Evolutionary conservation across 2,888 invertebrate genomes (phyloP), one percentile per base, ranked within the genome.

Genomic region (Maniola hyperantus): DNA sequence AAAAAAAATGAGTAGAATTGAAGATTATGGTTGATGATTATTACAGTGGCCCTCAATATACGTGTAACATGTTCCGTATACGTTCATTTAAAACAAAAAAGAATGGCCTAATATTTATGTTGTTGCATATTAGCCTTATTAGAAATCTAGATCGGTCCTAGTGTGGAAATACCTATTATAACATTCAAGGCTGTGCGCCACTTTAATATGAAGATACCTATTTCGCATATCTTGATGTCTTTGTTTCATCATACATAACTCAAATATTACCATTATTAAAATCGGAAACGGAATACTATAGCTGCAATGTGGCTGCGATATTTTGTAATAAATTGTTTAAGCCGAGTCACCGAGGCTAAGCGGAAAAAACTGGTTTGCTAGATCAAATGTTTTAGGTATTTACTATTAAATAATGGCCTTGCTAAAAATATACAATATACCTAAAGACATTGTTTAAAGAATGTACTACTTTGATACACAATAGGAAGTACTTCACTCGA

Each of bases 61-160:
- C 13, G 8, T 36, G 11, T n/a, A n/a, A n/a, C 39, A 1, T 42
- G 11, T 42, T 13, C 13, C 13, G 13, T 42, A 8, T 42, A 42
- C 42, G 5, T 5, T 42, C 13, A 42, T 46, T 0, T 1, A 15
- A n/a, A 46, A 15, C 15, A 48, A 15, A 7, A n/a, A 10, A 4
- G 0, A 10, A 18, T 2, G 2, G 46, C 8, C 10, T 50, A 8
- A 20, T 10, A 50, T 20, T 7, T 20, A 50, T 20, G 11, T 20
- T 46, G 15, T 54, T 54, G 34, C 54, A n/a, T 51, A 13, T 51
- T 33, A 55, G 36, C 54, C 20, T 20, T 57, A 55, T 39, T 42
- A 42, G 42, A 57, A 57, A 57, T 57, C 57, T 57, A 57, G 57
- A 57, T 57, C 57, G 42, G 57, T 20, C 57, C 57, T 57, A 57